These are phyloP conservation scores for Drosophila ercepeae DNA, from an alignment of 1,140 invertebrate genomes.

Conservation along the genomic window DNA sequence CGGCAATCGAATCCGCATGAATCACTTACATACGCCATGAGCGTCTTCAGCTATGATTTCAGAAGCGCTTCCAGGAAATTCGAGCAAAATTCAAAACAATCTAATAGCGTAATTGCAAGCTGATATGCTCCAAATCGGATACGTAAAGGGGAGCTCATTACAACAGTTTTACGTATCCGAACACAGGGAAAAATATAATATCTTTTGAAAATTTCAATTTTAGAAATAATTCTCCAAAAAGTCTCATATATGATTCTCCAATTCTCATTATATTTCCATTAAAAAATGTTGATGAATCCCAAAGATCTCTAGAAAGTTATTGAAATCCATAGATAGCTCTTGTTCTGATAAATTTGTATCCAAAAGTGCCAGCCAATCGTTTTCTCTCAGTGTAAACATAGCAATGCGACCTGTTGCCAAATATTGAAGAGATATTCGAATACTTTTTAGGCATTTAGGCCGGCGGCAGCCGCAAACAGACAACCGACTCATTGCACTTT, in stretches of 20 bases:
- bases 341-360: no score
- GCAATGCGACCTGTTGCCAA: slow-evolving; percentile 22
- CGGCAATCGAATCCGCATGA: slow-evolving; percentile 36
- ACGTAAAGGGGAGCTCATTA: no score
- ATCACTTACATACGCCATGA: slow-evolving; percentile 64
- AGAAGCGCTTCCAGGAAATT: slow-evolving; percentile 64
- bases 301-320: no score
- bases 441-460: not conserved
- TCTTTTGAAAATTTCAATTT: not conserved
- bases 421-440: slow-evolving; percentile 18
- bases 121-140: slow-evolving; percentile 21
- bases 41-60: slow-evolving; percentile 67
- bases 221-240: no score
- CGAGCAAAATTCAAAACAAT: slow-evolving; percentile 55
- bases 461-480: slow-evolving; percentile 4
- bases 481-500: slow-evolving; percentile 68
- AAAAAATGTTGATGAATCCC: no score
- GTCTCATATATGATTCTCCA: no score
- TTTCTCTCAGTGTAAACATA: slow-evolving; percentile 5
- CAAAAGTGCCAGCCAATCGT: not conserved
- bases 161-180: not conserved
- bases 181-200: slow-evolving; percentile 1
- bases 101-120: slow-evolving; percentile 53
- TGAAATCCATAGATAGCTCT: no score
- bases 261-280: no score